Percentiles rank a stretch among this genome's conserved stretches.
Conservation (phyloP, 1,140 invertebrate genomes). For the Macrobrachium rosenbergii region DNA sequence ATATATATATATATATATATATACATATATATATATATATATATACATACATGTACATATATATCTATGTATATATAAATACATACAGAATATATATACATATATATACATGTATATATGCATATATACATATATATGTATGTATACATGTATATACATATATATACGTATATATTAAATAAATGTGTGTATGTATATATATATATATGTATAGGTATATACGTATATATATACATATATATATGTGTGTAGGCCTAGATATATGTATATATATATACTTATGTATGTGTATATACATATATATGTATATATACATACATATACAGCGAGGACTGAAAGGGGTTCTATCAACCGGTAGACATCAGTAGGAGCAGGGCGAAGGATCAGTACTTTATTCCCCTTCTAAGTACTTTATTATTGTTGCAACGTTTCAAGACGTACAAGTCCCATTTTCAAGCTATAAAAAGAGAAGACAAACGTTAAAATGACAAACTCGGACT, state of each 20-base stretch:
- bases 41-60: no score
- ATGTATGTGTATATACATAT: slow-evolving; percentile 1
- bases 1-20: slow-evolving; percentile 27
- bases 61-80: background rate
- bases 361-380: no score
- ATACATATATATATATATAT: slow-evolving; percentile 12
- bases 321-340: no score
- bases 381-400: no score
- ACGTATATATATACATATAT: background rate
- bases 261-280: slow-evolving; percentile 3
- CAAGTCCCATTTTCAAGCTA: no score
- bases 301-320: slow-evolving; percentile 3
- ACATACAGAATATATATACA: background rate
- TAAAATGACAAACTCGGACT: no score
- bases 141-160: background rate
- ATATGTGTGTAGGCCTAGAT: background rate
- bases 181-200: background rate
- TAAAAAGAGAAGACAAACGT: no score
- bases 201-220: background rate
- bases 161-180: background rate
- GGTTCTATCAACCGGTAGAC: no score
- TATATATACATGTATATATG: background rate
- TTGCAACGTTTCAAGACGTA: no score
- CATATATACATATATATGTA: background rate
- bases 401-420: no score